These are phyloP conservation scores for Mus spicilegus DNA, from an alignment of 2,113 vertebrate genomes.

Conservation along the genomic window DNA sequence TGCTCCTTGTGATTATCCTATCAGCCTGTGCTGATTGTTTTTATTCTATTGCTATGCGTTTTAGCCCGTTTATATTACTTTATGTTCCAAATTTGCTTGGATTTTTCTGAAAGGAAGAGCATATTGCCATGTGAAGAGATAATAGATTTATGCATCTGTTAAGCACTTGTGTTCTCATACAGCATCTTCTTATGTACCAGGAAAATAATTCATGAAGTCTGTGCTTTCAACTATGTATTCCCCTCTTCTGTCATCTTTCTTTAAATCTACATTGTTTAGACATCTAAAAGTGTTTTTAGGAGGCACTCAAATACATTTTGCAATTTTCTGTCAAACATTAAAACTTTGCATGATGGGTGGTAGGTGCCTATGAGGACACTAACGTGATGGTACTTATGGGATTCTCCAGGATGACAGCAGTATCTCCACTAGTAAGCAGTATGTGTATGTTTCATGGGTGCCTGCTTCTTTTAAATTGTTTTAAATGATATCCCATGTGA, in stretches of 20 bases:
- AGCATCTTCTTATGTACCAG: slow-evolving; percentile 41
- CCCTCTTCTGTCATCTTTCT: slow-evolving; percentile 54
- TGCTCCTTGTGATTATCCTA: not conserved
- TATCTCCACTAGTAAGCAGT: not conserved
- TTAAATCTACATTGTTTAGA: slow-evolving; percentile 66
- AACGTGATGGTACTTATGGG: not conserved
- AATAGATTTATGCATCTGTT: slow-evolving; percentile 69
- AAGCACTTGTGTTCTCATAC: slow-evolving; percentile 35
- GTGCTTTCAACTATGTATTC: slow-evolving; percentile 9
- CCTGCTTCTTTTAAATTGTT: not conserved
- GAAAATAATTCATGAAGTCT: slow-evolving; percentile 64
- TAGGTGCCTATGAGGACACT: not conserved
- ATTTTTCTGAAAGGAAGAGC: slow-evolving; percentile 62
- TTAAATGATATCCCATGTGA: not conserved
- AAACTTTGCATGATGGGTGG: not conserved
- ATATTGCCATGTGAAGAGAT: slow-evolving; percentile 69
- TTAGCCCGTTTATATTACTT: slow-evolving; percentile 54
- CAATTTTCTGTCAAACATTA: slow-evolving; percentile 56
- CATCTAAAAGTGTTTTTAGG: slow-evolving; percentile 65
- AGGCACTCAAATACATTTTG: slow-evolving; percentile 46
- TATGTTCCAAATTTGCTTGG: slow-evolving; percentile 50
- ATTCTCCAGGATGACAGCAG: not conserved
- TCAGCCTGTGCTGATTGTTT: not conserved
- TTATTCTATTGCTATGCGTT: slow-evolving; percentile 50
- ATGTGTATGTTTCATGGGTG: not conserved